Conservation (phyloP, 2,113 vertebrate genomes). For the Terrapene triunguis region DNA sequence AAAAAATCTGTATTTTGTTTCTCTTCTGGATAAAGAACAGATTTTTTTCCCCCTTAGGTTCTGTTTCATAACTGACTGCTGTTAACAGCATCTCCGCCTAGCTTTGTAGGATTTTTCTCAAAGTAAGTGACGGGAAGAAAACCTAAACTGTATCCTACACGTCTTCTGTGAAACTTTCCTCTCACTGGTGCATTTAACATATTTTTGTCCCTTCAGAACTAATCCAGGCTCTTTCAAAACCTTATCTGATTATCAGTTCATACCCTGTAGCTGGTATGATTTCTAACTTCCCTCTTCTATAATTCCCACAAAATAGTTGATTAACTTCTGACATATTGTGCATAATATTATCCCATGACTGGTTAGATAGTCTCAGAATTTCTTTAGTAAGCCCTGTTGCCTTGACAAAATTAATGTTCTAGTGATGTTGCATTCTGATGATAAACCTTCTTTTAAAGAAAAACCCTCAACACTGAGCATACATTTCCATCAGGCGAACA, state of each 20-base stretch:
- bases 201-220: not conserved
- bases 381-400: conserved; percentile 27
- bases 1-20: not conserved
- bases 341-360: not conserved
- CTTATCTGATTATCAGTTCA: conserved; percentile 9
- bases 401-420: conserved; percentile 41
- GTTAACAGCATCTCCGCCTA: not conserved
- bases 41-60: not conserved
- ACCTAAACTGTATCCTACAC: not conserved
- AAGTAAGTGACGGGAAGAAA: not conserved
- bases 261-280: not conserved
- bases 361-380: not conserved
- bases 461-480: conserved; percentile 30
- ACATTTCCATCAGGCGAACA: conserved; percentile 49
- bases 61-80: not conserved
- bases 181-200: not conserved
- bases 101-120: not conserved
- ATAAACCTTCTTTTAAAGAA: conserved; percentile 50
- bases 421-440: conserved; percentile 26
- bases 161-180: not conserved
- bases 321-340: conserved; percentile 46
- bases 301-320: conserved; percentile 25
- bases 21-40: not conserved
- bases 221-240: conserved; percentile 2
- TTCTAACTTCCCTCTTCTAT: conserved; percentile 16